A percentile compares a stretch with the other conserved stretches of the same genome.
Conservation (phyloP, 2,797 vertebrate species). For the Lagocephalus sceleratus region DNA sequence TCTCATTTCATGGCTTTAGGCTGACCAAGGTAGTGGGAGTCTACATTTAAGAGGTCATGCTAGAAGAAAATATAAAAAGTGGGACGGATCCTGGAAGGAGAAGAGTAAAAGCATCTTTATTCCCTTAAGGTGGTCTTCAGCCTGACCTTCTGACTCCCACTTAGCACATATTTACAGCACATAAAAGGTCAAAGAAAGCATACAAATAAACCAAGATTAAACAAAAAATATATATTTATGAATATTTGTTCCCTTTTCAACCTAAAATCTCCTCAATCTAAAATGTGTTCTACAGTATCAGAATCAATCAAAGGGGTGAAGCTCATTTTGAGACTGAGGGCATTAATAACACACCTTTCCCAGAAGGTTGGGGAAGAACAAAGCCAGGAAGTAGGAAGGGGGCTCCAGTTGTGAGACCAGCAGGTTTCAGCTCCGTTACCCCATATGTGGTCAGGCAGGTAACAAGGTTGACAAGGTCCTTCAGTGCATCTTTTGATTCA, state of each 20-base stretch:
- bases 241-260: too few relatives aligned
- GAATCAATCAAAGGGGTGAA: too few relatives aligned
- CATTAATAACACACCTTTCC: constrained; percentile 83
- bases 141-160: neutral
- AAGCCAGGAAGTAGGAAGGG: constrained; percentile 96
- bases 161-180: neutral
- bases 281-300: too few relatives aligned
- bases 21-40: neutral
- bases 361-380: constrained; percentile 89
- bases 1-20: constrained; percentile 15
- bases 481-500: constrained; percentile 93
- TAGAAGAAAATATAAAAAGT: constrained; percentile 17
- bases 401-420: constrained; percentile 91
- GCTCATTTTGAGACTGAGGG: neutral
- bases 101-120: neutral
- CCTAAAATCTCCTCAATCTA: too few relatives aligned
- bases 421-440: constrained; percentile 90
- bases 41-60: constrained; percentile 5
- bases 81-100: neutral
- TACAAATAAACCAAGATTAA: too few relatives aligned
- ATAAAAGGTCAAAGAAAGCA: neutral
- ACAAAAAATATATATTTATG: too few relatives aligned
- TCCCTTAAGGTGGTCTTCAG: neutral
- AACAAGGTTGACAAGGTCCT: constrained; percentile 95
- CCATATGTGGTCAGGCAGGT: constrained; percentile 93